Evolutionary conservation across 2,888 invertebrate genomes (phyloP).

Genomic region (Alloplasta piceator): DNA sequence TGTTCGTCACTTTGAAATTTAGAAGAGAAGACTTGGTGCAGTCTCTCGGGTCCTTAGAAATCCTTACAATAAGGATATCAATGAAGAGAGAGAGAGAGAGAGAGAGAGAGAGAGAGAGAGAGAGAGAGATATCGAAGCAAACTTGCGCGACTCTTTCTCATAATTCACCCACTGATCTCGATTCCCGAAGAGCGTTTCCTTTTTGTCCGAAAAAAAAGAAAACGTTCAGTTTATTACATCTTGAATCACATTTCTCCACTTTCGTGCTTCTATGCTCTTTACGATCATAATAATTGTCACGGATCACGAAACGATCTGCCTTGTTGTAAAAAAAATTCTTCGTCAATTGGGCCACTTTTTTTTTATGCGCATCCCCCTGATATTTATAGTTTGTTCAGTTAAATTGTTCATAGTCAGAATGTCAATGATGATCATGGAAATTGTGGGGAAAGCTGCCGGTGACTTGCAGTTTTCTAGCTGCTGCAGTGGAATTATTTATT

Average conservation of each 20-base stretch:
- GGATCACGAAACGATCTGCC: slow-evolving; percentile 26
- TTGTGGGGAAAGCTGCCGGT: too few relatives aligned
- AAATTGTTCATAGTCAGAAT: too few relatives aligned
- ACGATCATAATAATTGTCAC: slow-evolving; percentile 34
- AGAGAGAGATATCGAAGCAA: not conserved
- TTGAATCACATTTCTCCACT: slow-evolving; percentile 50
- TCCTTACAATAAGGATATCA: slow-evolving; percentile 11
- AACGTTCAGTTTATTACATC: slow-evolving; percentile 54
- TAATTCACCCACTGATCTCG: slow-evolving; percentile 67
- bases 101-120: too few relatives aligned
- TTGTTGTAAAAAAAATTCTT: too few relatives aligned
- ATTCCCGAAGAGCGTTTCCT: slow-evolving; percentile 54
- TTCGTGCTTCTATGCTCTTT: slow-evolving; percentile 17
- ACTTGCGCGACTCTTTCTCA: slow-evolving; percentile 33
- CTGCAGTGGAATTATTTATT: too few relatives aligned
- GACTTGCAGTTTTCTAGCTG: too few relatives aligned
- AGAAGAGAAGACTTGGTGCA: too few relatives aligned
- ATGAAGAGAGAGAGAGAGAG: slow-evolving; percentile 39
- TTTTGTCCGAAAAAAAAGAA: slow-evolving; percentile 58
- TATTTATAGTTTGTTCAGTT: too few relatives aligned
- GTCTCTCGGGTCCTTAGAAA: not conserved
- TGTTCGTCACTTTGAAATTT: too few relatives aligned
- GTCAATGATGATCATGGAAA: too few relatives aligned
- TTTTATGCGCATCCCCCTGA: too few relatives aligned
- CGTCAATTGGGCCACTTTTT: too few relatives aligned